Percentiles rank a stretch among this genome's conserved stretches.
Evolutionary conservation across 2,888 invertebrate species (phyloP).

Genomic region (Elegia similella): DNA sequence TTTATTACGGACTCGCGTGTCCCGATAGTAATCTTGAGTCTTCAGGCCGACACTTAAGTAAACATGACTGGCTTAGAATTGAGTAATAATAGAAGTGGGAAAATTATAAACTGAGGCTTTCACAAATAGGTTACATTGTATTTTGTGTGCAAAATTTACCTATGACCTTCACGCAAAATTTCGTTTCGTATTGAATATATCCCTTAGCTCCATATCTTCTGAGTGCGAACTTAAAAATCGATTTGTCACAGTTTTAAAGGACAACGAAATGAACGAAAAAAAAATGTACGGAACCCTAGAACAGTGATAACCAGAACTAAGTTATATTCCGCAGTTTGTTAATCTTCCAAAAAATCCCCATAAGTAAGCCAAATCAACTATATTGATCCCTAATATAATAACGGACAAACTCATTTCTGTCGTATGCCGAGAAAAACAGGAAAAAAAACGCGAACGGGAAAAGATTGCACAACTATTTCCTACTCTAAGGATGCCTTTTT

Average conservation of each 20-base stretch:
- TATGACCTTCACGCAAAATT: no score
- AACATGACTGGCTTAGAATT: constrained; percentile 27
- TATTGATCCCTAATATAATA: not conserved
- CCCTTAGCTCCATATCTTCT: no score
- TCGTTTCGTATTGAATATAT: no score
- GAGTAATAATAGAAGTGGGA: constrained; percentile 28
- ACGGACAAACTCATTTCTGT: not conserved
- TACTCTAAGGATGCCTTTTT: constrained; percentile 5
- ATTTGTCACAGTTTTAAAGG: no score
- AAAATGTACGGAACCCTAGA: no score
- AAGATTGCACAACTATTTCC: constrained; percentile 6
- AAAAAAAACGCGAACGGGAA: not conserved
- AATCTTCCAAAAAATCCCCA: not conserved
- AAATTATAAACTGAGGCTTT: constrained; percentile 1
- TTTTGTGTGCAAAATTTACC: no score
- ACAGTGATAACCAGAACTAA: no score
- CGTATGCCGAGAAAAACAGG: not conserved
- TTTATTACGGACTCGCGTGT: constrained; percentile 60
- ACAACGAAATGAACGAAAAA: no score
- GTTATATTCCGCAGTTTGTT: no score
- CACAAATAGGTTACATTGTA: not conserved
- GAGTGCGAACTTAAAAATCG: no score
- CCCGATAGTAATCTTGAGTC: constrained; percentile 28
- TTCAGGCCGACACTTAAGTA: constrained; percentile 23
- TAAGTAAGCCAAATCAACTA: not conserved